A percentile compares a stretch with the other conserved stretches of the same genome.
phyloP scores from a whole-genome alignment of 2,888 invertebrate genomes.

The Coleophora flavipennella region DNA sequence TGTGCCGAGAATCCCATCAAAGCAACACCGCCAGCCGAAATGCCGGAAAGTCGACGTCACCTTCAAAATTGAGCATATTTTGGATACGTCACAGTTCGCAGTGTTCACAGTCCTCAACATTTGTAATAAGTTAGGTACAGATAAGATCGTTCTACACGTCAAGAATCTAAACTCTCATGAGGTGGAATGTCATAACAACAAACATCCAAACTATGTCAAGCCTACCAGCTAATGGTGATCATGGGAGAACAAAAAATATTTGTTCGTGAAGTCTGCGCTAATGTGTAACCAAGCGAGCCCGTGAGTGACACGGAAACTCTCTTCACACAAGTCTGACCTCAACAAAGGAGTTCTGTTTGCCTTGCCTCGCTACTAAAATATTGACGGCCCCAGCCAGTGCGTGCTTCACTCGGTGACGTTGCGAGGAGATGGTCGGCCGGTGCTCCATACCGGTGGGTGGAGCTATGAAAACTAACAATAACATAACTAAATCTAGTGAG shows the following conservation, averaged over 20 bases:
- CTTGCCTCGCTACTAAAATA: constrained; percentile 69
- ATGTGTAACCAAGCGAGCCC: constrained; percentile 60
- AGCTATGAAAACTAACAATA: constrained; percentile 16
- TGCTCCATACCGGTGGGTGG: constrained; percentile 19
- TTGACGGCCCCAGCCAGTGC: constrained; percentile 60
- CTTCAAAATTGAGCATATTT: constrained; percentile 9
- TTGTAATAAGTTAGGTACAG: constrained; percentile 1
- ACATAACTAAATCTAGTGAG: background rate
- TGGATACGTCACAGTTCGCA: constrained; percentile 11
- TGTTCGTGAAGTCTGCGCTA: constrained; percentile 48
- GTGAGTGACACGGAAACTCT: constrained; percentile 66
- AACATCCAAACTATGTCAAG: constrained; percentile 43
- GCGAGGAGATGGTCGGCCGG: constrained; percentile 25
- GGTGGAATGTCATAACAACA: constrained; percentile 37
- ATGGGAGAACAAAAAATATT: constrained; percentile 66
- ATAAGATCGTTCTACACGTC: constrained; percentile 17
- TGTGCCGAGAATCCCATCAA: constrained; percentile 17
- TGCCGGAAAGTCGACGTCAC: constrained; percentile 19
- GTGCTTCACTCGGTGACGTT: constrained; percentile 44
- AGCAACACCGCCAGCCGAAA: constrained; percentile 10
- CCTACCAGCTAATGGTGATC: constrained; percentile 49
- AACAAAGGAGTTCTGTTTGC: constrained; percentile 67
- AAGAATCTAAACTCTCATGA: constrained; percentile 16
- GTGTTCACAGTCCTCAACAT: constrained; percentile 1
- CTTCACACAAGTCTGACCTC: constrained; percentile 68